A percentile compares a stretch with the other conserved stretches of the same genome.
Conservation (phyloP, 2,797 vertebrate species). For the Enteromius trimaculatus region DNA sequence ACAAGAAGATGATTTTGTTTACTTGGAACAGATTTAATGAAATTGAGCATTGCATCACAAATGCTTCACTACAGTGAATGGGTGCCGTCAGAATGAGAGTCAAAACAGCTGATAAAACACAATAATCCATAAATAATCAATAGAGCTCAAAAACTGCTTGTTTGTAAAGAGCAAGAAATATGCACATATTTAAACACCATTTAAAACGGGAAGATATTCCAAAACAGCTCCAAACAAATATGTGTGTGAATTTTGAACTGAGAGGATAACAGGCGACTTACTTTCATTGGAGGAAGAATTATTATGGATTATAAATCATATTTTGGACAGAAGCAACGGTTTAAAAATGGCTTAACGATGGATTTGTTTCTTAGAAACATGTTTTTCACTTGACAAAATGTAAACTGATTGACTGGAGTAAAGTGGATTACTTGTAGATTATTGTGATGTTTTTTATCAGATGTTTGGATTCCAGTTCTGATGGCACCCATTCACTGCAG, state of each 20-base stretch:
- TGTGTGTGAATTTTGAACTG: not conserved
- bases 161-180: not conserved
- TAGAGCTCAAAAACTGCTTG: not conserved
- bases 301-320: not conserved
- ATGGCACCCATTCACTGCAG: not conserved
- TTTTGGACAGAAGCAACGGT: not conserved
- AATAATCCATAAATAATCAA: not conserved
- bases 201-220: not conserved
- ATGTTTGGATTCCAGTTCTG: not conserved
- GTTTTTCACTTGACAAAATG: not conserved
- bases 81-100: not conserved
- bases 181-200: not conserved
- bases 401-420: not conserved
- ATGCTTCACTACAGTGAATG: not conserved
- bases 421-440: not conserved
- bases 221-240: not conserved
- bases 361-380: not conserved
- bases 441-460: not conserved
- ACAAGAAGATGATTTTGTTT: not conserved
- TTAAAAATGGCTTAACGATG: not conserved
- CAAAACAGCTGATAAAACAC: not conserved
- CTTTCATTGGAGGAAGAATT: not conserved
- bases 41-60: not conserved
- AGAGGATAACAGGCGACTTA: not conserved
- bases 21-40: not conserved